phyloP scores from a whole-genome alignment of 2,888 invertebrate genomes.

The Dromius quadrimaculatus region DNA sequence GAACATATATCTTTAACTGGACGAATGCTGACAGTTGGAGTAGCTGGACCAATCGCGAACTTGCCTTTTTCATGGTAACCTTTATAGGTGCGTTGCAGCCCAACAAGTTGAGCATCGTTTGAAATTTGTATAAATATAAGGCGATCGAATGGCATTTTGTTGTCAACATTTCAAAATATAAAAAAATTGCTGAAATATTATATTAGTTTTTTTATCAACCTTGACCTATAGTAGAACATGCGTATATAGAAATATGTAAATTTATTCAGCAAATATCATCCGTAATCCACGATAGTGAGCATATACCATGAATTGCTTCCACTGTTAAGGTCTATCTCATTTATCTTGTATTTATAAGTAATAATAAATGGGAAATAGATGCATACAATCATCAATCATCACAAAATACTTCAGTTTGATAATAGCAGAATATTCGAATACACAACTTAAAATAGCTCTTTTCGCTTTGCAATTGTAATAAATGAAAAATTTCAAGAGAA shows the following conservation, averaged over 20 bases:
- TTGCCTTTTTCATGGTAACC: slow-evolving; percentile 37
- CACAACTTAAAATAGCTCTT: too few species aligned
- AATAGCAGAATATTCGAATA: too few species aligned
- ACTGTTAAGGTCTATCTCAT: too few species aligned
- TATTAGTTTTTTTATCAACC: slow-evolving; percentile 46
- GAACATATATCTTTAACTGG: slow-evolving; percentile 46
- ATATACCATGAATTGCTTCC: slow-evolving; percentile 17
- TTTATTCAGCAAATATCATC: slow-evolving; percentile 49
- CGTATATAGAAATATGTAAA: slow-evolving; percentile 51
- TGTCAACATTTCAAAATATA: slow-evolving; percentile 14
- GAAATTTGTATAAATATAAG: slow-evolving; percentile 29
- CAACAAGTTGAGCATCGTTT: background rate
- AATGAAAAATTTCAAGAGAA: too few species aligned
- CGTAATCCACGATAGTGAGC: slow-evolving; percentile 35
- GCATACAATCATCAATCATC: too few species aligned
- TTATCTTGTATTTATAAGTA: too few species aligned
- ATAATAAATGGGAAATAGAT: too few species aligned
- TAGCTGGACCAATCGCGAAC: slow-evolving; percentile 35
- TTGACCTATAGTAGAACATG: slow-evolving; percentile 51
- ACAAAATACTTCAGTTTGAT: too few species aligned
- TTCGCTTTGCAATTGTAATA: too few species aligned
- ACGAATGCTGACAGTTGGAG: slow-evolving; percentile 35
- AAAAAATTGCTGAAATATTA: slow-evolving; percentile 44
- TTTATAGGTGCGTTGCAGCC: slow-evolving; percentile 31
- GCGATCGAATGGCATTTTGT: slow-evolving; percentile 36